Evolutionary conservation across 2,113 vertebrate species (phyloP).

Genomic region (Hypomesus transpacificus): DNA sequence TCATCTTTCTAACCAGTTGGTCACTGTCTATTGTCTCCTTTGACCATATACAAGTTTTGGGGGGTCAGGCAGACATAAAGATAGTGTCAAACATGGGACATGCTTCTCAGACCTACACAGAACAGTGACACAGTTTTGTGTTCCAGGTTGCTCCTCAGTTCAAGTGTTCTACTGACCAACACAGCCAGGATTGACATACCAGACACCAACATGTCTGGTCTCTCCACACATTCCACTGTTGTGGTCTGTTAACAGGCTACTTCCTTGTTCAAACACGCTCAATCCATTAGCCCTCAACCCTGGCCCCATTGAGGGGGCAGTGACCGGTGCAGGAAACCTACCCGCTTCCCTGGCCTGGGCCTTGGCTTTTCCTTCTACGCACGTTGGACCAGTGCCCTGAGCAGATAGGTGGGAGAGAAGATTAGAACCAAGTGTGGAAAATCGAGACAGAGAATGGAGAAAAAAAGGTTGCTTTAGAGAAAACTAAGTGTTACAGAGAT

Average conservation of each 20-base stretch:
- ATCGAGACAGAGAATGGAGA: constrained; percentile 6
- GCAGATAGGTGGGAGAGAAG: constrained; percentile 1
- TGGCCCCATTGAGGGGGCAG: constrained; percentile 48
- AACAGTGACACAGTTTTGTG: not conserved
- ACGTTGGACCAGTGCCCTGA: constrained; percentile 36
- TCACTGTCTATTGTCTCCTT: not conserved
- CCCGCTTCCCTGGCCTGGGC: constrained; percentile 36
- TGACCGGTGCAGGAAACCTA: constrained; percentile 34
- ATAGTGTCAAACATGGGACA: constrained; percentile 5
- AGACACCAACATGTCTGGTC: constrained; percentile 19
- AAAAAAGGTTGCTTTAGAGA: not conserved
- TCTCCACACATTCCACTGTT: constrained; percentile 13
- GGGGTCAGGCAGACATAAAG: not conserved
- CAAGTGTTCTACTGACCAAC: too few relatives aligned
- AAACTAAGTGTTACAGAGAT: not conserved
- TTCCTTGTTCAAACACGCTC: constrained; percentile 40
- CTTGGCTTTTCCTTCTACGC: constrained; percentile 19
- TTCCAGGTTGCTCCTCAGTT: too few relatives aligned
- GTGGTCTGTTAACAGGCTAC: constrained; percentile 26
- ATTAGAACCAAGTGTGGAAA: not conserved
- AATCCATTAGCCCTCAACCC: constrained; percentile 40
- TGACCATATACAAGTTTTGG: not conserved
- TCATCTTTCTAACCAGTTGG: not conserved
- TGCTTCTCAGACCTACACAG: not conserved
- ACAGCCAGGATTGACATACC: not conserved